A percentile compares a stretch with the other conserved stretches of the same genome.
Conservation (phyloP, 1,140 invertebrate species). For the Homarus americanus region DNA sequence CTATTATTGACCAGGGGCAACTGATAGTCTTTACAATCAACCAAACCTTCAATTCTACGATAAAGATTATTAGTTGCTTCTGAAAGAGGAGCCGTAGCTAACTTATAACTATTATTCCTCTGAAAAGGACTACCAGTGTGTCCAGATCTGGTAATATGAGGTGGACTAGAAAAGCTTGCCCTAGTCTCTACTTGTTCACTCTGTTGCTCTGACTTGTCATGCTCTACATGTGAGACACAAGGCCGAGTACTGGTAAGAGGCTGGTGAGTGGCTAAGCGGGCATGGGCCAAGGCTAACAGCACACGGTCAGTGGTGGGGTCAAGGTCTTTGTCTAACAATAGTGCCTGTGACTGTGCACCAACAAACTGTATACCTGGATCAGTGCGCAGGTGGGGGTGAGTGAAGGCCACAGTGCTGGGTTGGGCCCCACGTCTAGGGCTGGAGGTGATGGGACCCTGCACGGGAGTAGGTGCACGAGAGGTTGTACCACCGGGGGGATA, state of each 20-base stretch:
- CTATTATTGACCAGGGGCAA: constrained; percentile 58
- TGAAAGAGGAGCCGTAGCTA: constrained; percentile 67
- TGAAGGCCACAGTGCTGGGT: constrained; percentile 65
- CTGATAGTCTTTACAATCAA: constrained; percentile 19
- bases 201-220: neutral
- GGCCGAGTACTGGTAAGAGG: constrained; percentile 24
- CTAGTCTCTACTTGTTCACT: neutral
- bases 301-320: constrained; percentile 63
- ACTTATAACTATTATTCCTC: constrained; percentile 70
- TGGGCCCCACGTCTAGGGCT: constrained; percentile 69
- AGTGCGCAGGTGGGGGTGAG: constrained; percentile 70
- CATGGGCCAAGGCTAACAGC: constrained; percentile 67
- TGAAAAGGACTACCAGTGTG: constrained; percentile 68
- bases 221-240: neutral
- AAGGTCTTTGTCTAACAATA: constrained; percentile 45
- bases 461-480: constrained; percentile 73
- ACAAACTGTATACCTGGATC: constrained; percentile 69
- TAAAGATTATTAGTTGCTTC: constrained; percentile 69
- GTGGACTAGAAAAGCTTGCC: neutral
- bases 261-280: constrained; percentile 59
- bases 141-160: neutral
- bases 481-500: constrained; percentile 57
- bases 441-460: constrained; percentile 72
- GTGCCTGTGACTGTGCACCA: constrained; percentile 55
- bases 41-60: constrained; percentile 36